Percentiles rank a stretch among this genome's conserved stretches.
These are phyloP conservation scores for Tyto alba DNA, from an alignment of 2,113 vertebrate genomes.

Conservation along the genomic window DNA sequence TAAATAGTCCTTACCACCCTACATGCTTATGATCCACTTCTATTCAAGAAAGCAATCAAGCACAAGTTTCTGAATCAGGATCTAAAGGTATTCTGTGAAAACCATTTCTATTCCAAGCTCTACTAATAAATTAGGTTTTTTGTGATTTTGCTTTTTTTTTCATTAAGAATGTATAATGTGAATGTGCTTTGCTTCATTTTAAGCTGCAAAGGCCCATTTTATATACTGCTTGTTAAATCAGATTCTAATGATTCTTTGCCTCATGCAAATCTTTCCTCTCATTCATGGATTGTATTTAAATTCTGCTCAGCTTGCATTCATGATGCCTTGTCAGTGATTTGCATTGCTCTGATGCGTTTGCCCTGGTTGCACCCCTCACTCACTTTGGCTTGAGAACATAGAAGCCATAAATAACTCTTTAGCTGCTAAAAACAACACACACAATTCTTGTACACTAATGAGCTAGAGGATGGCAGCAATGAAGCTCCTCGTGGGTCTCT, in stretches of 20 bases:
- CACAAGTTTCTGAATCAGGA: constrained; percentile 54
- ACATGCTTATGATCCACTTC: constrained; percentile 45
- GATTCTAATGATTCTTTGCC: constrained; percentile 68
- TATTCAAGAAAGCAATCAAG: constrained; percentile 63
- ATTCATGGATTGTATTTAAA: constrained; percentile 70
- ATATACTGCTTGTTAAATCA: constrained; percentile 66
- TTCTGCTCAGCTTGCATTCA: constrained; percentile 68
- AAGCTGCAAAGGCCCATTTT: constrained; percentile 60
- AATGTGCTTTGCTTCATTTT: constrained; percentile 60
- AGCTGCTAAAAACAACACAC: constrained; percentile 62
- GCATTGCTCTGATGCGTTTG: constrained; percentile 63
- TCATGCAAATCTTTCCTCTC: constrained; percentile 68
- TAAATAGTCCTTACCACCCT: constrained; percentile 45
- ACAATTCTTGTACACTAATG: constrained; percentile 61
- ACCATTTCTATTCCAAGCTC: constrained; percentile 49
- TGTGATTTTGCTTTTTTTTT: constrained; percentile 53
- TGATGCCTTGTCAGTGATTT: constrained; percentile 66
- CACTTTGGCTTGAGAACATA: constrained; percentile 68
- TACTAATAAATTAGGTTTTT: constrained; percentile 43
- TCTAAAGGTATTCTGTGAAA: constrained; percentile 63
- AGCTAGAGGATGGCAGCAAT: constrained; percentile 48
- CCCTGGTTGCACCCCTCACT: constrained; percentile 66
- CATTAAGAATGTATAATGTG: constrained; percentile 39
- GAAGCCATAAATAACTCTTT: constrained; percentile 63
- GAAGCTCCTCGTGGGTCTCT: constrained; percentile 40